Evolutionary conservation across 2,888 invertebrate species (phyloP), one percentile per base, ranked within the genome.

Genomic region (Cephalotes varians): DNA sequence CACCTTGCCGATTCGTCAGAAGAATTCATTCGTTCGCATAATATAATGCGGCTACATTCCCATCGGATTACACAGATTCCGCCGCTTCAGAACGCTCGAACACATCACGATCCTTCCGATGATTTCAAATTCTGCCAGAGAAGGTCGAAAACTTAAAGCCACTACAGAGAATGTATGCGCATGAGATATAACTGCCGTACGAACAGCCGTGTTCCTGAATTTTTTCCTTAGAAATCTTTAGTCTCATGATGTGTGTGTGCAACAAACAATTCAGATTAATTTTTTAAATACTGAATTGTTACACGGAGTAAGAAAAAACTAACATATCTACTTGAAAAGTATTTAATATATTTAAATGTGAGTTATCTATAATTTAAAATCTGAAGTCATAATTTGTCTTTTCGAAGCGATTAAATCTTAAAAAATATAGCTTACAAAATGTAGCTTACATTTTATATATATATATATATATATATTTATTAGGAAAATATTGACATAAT

Each of bases 1-100:
- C 74, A 81, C 31, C 65, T 82, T 34, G 21, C 28, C 25, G 34
- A 58, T 21, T 49, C 21, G 40, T 60, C 58, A 15, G 58, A 56
- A 76, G 65, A 83, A 81, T 83, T 71, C 40, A 82, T 77, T 84
- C 56, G 64, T 56, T 62, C 49, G 67, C 81, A 51, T 72, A 69
- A 69, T 71, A 51, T 51, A 74, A 83, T 62, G 56, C 76, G 21
- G 69, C 44, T 69, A 69, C 69, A 69, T 79, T 79, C 77, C 44
- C 56, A 56, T 58, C 69, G 56, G 69, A 79, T 79, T 69, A 79
- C 77, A 69, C 56, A 56, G 56, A 69, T 79, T 79, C 44, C 69
- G 28, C 15, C 31, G 44, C 25, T 56, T 44, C 44, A 21, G 56
- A 69, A 56, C 44, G 44, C 56, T 49, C 31, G 21, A 54, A 74